These are phyloP conservation scores for Barbus barbus DNA, from an alignment of 2,113 vertebrate species.

Conservation along the genomic window DNA sequence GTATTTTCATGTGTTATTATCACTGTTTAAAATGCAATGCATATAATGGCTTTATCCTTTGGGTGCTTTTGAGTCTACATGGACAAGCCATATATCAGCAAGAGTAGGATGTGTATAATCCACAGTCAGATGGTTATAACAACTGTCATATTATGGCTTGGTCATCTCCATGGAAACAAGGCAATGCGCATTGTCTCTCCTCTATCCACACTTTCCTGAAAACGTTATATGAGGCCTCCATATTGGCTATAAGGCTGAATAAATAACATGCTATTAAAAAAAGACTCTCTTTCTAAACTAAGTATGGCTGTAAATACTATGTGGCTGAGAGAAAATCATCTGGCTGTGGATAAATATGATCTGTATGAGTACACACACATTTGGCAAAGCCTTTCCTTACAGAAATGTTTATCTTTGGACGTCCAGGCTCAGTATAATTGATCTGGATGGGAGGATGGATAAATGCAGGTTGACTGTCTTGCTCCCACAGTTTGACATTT, in stretches of 20 bases:
- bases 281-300: not conserved
- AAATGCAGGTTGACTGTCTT: not conserved
- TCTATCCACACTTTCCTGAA: conserved; percentile 12
- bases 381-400: not conserved
- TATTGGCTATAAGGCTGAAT: not conserved
- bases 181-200: conserved; percentile 40
- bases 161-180: conserved; percentile 61
- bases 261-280: not conserved
- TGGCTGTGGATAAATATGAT: not conserved
- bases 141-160: conserved; percentile 44
- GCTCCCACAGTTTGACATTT: not conserved
- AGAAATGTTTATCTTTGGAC: conserved; percentile 18
- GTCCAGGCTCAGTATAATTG: not conserved
- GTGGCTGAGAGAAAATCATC: not conserved
- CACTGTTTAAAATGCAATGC: no score
- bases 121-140: conserved; percentile 34
- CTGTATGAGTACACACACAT: not conserved
- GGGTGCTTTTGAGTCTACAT: not conserved
- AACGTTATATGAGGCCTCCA: conserved; percentile 24
- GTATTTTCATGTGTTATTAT: no score
- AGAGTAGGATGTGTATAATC: conserved; percentile 24
- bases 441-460: not conserved
- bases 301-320: not conserved
- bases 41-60: not conserved
- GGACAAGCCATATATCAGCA: not conserved